A percentile compares a stretch with the other conserved stretches of the same genome.
These are phyloP conservation scores for Platanista minor DNA, from an alignment of 2,113 vertebrate species.

Conservation along the genomic window DNA sequence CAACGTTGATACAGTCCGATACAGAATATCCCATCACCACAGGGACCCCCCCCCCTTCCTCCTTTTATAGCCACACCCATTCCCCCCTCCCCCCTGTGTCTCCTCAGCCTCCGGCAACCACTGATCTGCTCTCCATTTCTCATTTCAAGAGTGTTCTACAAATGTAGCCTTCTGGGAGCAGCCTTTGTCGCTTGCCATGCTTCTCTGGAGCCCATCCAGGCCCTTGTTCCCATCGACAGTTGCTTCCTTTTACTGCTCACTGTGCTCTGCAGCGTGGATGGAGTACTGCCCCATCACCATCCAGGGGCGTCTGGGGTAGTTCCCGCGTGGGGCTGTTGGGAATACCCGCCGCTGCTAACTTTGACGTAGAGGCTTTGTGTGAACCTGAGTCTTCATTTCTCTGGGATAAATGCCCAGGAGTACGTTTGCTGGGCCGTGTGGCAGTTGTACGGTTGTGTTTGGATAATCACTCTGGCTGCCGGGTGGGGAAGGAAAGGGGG, in stretches of 20 bases:
- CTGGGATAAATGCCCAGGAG: background rate
- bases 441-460: background rate
- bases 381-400: background rate
- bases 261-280: accelerated
- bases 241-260: background rate
- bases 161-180: background rate
- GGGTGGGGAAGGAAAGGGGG: background rate
- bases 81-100: accelerated
- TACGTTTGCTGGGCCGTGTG: background rate
- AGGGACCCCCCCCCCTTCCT: too few relatives aligned
- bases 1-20: background rate
- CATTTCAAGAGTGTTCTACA: background rate
- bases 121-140: background rate
- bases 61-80: background rate
- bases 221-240: accelerated
- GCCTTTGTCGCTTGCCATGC: accelerated
- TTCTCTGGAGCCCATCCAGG: background rate
- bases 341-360: accelerated
- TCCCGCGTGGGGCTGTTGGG: accelerated
- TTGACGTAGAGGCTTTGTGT: accelerated
- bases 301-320: background rate
- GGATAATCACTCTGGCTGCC: background rate
- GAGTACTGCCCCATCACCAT: accelerated
- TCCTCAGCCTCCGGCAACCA: background rate
- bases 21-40: background rate